A percentile compares a stretch with the other conserved stretches of the same genome.
Evolutionary conservation across 2,888 invertebrate species (phyloP).

Genomic region (Macrosiphum euphorbiae): DNA sequence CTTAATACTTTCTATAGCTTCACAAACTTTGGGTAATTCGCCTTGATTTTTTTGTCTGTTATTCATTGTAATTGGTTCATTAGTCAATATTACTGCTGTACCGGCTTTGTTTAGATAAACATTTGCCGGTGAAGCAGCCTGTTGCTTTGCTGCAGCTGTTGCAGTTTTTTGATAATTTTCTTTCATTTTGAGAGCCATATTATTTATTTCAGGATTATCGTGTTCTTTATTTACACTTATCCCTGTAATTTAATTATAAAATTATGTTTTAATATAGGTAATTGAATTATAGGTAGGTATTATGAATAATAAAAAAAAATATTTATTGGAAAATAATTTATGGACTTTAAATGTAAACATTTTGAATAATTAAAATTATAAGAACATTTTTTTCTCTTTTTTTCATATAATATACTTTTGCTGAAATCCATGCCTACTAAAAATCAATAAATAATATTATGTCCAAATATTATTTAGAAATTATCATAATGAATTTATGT

Average conservation of each 20-base stretch:
- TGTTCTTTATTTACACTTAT: conserved; percentile 75
- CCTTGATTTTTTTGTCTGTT: not conserved
- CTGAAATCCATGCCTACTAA: not conserved
- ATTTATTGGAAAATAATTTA: not conserved
- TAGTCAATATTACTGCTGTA: not conserved
- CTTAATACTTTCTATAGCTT: not conserved
- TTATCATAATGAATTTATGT: not conserved
- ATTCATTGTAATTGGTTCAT: not conserved
- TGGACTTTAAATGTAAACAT: not conserved
- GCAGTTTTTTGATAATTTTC: too few species aligned
- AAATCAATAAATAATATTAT: not conserved
- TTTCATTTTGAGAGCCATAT: conserved; percentile 86
- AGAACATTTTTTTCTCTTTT: not conserved
- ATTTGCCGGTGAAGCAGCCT: conserved; percentile 75
- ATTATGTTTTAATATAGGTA: not conserved
- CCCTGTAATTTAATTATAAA: conserved; percentile 23
- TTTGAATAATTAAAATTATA: not conserved
- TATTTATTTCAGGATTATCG: conserved; percentile 89
- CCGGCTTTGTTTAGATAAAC: conserved; percentile 54
- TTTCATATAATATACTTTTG: not conserved
- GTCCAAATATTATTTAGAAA: too few species aligned
- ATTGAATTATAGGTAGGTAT: not conserved
- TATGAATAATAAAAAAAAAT: not conserved
- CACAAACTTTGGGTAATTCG: not conserved
- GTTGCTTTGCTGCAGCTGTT: not conserved